Base-by-base conservation (phyloP, 23 tunicate species). In the Diplosoma virens region DNA sequence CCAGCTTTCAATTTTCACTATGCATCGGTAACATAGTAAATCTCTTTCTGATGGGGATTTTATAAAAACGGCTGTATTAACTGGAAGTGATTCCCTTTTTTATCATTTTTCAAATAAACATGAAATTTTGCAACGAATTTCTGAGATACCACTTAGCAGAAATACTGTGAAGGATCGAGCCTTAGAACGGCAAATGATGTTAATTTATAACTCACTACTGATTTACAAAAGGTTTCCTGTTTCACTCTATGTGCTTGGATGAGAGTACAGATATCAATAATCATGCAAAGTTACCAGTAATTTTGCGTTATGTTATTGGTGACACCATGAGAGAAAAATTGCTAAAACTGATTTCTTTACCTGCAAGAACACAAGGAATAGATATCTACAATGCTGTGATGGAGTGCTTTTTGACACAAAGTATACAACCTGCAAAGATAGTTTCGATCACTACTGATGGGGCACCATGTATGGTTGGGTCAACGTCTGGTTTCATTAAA, bases 201-300 rank as follows among this genome's bases (percentile, higher is more conserved):
- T 55, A 55, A 25, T 11, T 25, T 14, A 25, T 25, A 55, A 25
- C 63, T 55, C 63, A 55, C 63, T 25, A 55, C 63, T 55, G 63
- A 55, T 25, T 55, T 55, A 55, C 63, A 55, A 55, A 25, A 55
- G 63, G 63, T 25, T 11, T 22, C 24, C 21, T 55, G 63, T 20
- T 55, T n/a, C n/a, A 55, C 20, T 55, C 63, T 25, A 55, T 55
- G 21, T 55, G 63, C 63, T 55, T 55, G 63, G 63, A 55, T n/a
- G n/a, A n/a, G n/a, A n/a, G n/a, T n/a, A n/a, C n/a, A n/a, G n/a
- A n/a, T n/a, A n/a, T n/a, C n/a, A n/a, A n/a, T n/a, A n/a, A n/a
- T n/a, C n/a, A n/a, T n/a, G n/a, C n/a, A n/a, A n/a, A n/a, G n/a
- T n/a, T n/a, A n/a, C n/a, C n/a, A n/a, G n/a, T n/a, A n/a, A n/a